Conservation (phyloP, 37 sponge, comb jelly and placozoan genomes). For the Oopsacas minuta region DNA sequence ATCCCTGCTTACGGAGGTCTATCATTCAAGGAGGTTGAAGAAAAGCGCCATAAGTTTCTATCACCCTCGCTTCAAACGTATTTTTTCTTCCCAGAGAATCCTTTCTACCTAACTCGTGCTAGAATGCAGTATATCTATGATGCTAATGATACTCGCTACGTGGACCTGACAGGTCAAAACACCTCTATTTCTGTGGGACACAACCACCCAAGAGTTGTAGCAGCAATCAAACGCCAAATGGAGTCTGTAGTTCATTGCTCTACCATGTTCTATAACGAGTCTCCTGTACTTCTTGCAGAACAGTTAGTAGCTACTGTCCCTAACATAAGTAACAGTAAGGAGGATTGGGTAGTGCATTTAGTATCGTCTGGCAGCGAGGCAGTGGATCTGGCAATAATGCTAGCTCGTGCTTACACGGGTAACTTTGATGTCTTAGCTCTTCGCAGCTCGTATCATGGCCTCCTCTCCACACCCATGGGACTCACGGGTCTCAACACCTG, state of each 20-base stretch:
- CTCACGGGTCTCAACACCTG: constrained; percentile 11
- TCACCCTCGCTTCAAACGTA: constrained; percentile 9
- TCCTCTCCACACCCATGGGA: background rate
- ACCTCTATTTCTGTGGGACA: background rate
- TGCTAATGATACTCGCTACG: background rate
- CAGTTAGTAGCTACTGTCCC: constrained; percentile 1
- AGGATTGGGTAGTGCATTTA: background rate
- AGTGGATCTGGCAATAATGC: background rate
- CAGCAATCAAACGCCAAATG: background rate
- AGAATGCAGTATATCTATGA: background rate
- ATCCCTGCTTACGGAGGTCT: background rate
- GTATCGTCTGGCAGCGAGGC: constrained; percentile 10
- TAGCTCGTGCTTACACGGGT: background rate
- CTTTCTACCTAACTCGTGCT: background rate
- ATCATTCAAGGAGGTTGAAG: background rate
- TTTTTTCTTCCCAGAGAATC: background rate
- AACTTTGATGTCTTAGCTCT: background rate
- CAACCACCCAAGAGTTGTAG: background rate
- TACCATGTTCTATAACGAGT: constrained; percentile 5
- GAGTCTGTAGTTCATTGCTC: background rate
- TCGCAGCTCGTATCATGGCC: background rate
- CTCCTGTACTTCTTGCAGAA: background rate
- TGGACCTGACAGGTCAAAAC: background rate
- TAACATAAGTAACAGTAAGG: background rate
- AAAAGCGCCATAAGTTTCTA: background rate